Evolutionary conservation across 2,888 invertebrate genomes (phyloP).

Genomic region (Luffia ferchaultella): DNA sequence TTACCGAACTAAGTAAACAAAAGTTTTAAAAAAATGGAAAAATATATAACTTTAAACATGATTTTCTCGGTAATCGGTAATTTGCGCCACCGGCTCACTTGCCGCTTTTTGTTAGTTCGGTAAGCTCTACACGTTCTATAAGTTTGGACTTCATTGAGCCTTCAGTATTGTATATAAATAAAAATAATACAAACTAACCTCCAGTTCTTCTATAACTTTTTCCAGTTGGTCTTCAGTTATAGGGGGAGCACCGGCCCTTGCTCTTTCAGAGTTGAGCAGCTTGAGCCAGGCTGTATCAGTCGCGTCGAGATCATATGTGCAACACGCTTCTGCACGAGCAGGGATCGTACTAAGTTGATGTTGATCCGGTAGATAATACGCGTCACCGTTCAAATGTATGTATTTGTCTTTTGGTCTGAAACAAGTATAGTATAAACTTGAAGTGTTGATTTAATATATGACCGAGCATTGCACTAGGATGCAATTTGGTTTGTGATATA

Average conservation of each 20-base stretch:
- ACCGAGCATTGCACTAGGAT: too few relatives aligned
- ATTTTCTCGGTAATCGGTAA: too few relatives aligned
- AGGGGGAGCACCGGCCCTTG: constrained; percentile 74
- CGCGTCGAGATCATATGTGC: constrained; percentile 95
- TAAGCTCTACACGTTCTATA: too few relatives aligned
- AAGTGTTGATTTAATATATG: not conserved
- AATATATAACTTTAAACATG: too few relatives aligned
- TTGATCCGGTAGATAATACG: constrained; percentile 82
- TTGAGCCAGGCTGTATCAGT: constrained; percentile 91
- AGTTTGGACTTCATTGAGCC: too few relatives aligned
- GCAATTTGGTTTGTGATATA: not conserved
- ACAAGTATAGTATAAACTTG: constrained; percentile 1
- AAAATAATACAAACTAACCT: constrained; percentile 53
- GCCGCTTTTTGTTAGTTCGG: too few relatives aligned
- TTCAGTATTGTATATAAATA: too few relatives aligned
- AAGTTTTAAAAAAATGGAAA: too few relatives aligned
- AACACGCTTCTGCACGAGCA: constrained; percentile 88
- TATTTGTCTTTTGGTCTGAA: constrained; percentile 90
- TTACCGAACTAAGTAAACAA: too few relatives aligned
- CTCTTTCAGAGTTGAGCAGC: constrained; percentile 87
- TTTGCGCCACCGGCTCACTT: too few relatives aligned
- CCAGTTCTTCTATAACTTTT: constrained; percentile 90
- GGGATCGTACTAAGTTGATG: constrained; percentile 89
- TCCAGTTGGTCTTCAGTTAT: constrained; percentile 90
- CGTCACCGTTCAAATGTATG: constrained; percentile 89